A percentile compares a stretch with the other conserved stretches of the same genome.
phyloP scores from a whole-genome alignment of 1,140 invertebrate genomes.

The Pogonognathellus flavescens region DNA sequence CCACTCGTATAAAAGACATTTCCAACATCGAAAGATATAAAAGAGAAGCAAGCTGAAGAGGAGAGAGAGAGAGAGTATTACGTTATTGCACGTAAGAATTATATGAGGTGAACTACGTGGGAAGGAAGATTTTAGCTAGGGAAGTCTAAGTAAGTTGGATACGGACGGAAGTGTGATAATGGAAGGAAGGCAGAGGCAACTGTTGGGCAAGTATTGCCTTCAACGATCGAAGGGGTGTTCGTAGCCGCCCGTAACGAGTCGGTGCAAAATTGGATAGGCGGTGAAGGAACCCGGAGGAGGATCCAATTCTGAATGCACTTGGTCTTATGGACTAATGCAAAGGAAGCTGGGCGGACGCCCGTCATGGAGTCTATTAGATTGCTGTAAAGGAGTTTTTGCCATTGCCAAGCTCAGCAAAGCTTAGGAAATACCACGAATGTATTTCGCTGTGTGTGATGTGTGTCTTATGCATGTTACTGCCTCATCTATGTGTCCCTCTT shows the following conservation, averaged over 20 bases:
- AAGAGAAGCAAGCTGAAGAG: background rate
- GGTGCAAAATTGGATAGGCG: conserved; percentile 25
- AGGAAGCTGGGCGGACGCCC: conserved; percentile 24
- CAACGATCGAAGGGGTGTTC: conserved; percentile 34
- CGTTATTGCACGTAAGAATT: background rate
- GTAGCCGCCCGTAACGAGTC: conserved; percentile 25
- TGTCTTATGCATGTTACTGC: background rate
- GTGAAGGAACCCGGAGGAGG: conserved; percentile 15
- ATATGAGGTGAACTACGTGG: background rate
- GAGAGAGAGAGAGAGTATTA: background rate
- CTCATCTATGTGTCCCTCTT: conserved; percentile 9
- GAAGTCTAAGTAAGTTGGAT: background rate
- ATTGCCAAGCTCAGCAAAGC: background rate
- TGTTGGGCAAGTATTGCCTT: conserved; percentile 25
- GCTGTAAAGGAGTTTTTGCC: conserved; percentile 39
- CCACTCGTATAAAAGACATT: no score
- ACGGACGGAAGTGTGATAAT: conserved; percentile 58
- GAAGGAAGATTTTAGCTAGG: background rate
- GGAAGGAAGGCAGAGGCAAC: conserved; percentile 51
- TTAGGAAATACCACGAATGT: background rate
- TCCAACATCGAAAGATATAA: no score
- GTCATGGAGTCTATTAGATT: conserved; percentile 57
- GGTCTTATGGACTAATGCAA: conserved; percentile 26
- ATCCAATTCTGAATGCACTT: background rate
- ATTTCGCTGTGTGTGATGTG: background rate